Evolutionary conservation across 2,888 invertebrate genomes (phyloP), one percentile per base, ranked within the genome.

Genomic region (Mactromeris polynyma): DNA sequence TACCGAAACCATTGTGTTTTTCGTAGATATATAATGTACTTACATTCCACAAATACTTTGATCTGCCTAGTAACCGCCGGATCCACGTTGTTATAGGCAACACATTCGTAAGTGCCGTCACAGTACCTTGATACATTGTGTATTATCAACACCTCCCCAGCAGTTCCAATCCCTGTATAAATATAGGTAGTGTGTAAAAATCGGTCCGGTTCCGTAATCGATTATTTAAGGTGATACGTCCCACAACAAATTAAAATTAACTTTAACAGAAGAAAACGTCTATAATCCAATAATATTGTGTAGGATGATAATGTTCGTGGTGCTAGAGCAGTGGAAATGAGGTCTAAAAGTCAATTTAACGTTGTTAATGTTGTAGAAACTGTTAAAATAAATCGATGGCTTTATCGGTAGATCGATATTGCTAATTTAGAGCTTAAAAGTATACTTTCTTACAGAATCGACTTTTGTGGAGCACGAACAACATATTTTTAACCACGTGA

Each of bases 61-160:
- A 99, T 98, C 94, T 98, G 97, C 96, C 98, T 98, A 97, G 98
- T 98, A 95, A 98, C 98, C 21, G 98, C 98, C 11, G 98, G 98
- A 38, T 98, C 98, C 95, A 99, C 98, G 96, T 98, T 98, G 96
- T 99, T 99, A 95, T 98, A 98, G 80, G 99, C 99, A 94, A 99
- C 98, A 97, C 99, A 99, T 93, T 99, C 97, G 97, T 98, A 99
- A 40, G 98, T 98, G 38, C 98, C 99, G 98, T 98, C 99, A 97
- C 99, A 99, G 95, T 98, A 97, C 83, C 99, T 97, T 96, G 98
- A 98, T 94, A 99, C 97, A 91, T 98, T 98, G 97, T 98, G 97
- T 95, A 99, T 97, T 92, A 98, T 97, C 94, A 98, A 97, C 90
- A 97, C 97, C 91, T 98, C 98, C 93, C 98, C 98, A 94, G 92